Conservation (phyloP, 2,113 vertebrate species). For the Cyprinodon brontotheroides region DNA sequence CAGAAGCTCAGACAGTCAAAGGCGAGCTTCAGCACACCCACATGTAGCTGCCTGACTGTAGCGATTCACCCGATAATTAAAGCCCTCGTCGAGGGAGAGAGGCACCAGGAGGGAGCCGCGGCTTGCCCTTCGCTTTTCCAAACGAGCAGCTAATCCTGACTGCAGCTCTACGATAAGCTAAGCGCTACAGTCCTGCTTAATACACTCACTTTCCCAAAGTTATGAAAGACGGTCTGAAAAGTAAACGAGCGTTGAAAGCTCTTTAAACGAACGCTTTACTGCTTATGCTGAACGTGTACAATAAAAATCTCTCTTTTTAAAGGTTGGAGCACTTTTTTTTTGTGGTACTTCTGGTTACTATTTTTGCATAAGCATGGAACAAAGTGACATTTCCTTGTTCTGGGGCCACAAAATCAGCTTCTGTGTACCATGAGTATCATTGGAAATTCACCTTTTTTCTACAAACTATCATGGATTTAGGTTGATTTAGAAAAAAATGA, state of each 20-base stretch:
- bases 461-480: background rate
- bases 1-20: slow-evolving; percentile 45
- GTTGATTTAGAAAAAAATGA: too few relatives aligned
- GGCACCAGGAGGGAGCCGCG: slow-evolving; percentile 12
- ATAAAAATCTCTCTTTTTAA: background rate
- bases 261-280: background rate
- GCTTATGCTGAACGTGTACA: background rate
- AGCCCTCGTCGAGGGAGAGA: slow-evolving; percentile 22
- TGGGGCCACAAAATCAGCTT: background rate
- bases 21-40: slow-evolving; percentile 49
- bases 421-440: background rate
- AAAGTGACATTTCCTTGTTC: background rate
- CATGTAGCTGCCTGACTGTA: slow-evolving; percentile 37
- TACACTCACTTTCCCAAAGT: slow-evolving; percentile 1
- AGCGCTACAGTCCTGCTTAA: slow-evolving; percentile 21
- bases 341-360: background rate
- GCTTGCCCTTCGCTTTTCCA: slow-evolving; percentile 24
- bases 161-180: slow-evolving; percentile 42
- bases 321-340: background rate
- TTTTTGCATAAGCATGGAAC: background rate
- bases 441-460: background rate
- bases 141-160: slow-evolving; percentile 41
- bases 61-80: slow-evolving; percentile 45
- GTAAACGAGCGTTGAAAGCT: slow-evolving; percentile 19
- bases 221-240: slow-evolving; percentile 17